A percentile compares a stretch with the other conserved stretches of the same genome.
phyloP scores from a whole-genome alignment of 64 coral and sea anemone species.

The Astreopora myriophthalma region DNA sequence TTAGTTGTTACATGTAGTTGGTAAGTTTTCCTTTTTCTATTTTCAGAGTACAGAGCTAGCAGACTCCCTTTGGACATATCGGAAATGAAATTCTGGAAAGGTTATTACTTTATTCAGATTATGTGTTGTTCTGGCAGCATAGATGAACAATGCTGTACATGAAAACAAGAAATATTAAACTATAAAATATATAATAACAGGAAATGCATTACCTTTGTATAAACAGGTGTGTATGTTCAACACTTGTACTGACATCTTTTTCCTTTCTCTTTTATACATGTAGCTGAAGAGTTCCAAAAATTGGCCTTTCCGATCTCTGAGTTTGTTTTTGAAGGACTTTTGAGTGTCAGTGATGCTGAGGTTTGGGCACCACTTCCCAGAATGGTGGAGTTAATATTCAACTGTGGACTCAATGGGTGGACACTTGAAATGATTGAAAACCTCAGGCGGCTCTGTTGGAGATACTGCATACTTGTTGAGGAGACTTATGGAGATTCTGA shows the following conservation, averaged over 20 bases:
- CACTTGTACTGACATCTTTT: background rate
- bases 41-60: conserved; percentile 1
- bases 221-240: too few species aligned
- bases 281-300: conserved; percentile 79
- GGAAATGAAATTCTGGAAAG: conserved; percentile 38
- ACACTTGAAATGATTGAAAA: conserved; percentile 37
- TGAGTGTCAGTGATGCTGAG: background rate
- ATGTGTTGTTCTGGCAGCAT: too few species aligned
- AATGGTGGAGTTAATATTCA: conserved; percentile 72
- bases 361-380: conserved; percentile 70
- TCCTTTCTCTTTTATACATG: too few species aligned
- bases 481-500: conserved; percentile 26
- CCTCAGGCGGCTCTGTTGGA: conserved; percentile 21
- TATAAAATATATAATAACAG: too few species aligned
- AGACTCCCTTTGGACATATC: background rate
- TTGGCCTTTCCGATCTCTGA: conserved; percentile 72
- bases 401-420: conserved; percentile 34
- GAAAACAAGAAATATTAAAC: background rate
- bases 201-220: too few species aligned
- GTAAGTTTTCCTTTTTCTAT: background rate
- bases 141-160: too few species aligned
- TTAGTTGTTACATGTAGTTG: too few species aligned
- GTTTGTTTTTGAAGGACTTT: conserved; percentile 46
- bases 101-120: background rate
- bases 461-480: conserved; percentile 47